phyloP scores from a whole-genome alignment of 2,888 invertebrate species.

The Cataglyphis altisquamis region DNA sequence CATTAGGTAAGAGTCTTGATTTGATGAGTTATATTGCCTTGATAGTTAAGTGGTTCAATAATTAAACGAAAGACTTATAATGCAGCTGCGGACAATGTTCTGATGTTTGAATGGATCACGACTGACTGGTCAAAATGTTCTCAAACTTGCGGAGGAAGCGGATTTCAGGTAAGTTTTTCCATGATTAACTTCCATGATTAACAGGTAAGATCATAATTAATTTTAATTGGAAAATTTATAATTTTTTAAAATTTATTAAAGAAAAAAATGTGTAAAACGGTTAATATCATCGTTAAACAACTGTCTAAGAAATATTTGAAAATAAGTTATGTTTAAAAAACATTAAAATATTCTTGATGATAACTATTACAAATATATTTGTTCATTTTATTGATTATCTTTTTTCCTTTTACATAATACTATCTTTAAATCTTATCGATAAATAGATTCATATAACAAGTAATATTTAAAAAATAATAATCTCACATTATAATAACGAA shows the following conservation, averaged over 20 bases:
- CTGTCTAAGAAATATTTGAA: constrained; percentile 28
- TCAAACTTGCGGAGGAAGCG: constrained; percentile 93
- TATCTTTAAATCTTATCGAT: background rate
- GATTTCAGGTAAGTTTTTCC: constrained; percentile 87
- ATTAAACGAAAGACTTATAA: constrained; percentile 47
- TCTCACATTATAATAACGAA: background rate
- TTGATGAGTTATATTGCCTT: constrained; percentile 21
- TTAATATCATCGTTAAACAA: constrained; percentile 25
- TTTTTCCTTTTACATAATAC: background rate
- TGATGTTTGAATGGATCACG: constrained; percentile 92
- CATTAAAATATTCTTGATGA: background rate
- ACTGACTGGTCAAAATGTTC: constrained; percentile 96
- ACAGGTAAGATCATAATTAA: constrained; percentile 11
- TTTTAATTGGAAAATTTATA: constrained; percentile 22
- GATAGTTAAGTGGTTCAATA: constrained; percentile 43
- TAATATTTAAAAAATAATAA: constrained; percentile 2
- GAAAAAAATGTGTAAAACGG: background rate
- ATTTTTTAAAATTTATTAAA: background rate
- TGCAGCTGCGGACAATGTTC: constrained; percentile 62
- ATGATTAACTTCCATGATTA: constrained; percentile 4
- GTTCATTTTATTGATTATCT: background rate
- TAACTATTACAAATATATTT: background rate
- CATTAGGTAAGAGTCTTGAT: constrained; percentile 59
- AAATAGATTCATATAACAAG: background rate
- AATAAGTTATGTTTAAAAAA: background rate